Conservation (phyloP, 2,888 invertebrate genomes). For the Aphrophora alni region DNA sequence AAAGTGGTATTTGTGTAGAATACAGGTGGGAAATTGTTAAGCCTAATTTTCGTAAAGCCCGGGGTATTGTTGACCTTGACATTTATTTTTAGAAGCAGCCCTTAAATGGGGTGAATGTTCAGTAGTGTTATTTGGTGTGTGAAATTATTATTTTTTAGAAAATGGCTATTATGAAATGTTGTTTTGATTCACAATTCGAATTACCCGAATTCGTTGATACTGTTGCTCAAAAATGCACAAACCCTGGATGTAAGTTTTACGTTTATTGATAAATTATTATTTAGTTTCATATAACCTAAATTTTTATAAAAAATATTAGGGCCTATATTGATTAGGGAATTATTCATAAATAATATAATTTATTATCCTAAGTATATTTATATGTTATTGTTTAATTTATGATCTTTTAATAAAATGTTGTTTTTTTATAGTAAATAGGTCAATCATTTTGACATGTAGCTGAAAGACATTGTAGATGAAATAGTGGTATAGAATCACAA, state of each 20-base stretch:
- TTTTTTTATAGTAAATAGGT: too few relatives aligned
- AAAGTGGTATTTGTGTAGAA: background rate
- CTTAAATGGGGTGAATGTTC: background rate
- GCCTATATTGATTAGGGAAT: too few relatives aligned
- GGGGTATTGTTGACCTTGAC: background rate
- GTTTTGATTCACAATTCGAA: constrained; percentile 71
- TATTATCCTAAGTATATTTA: too few relatives aligned
- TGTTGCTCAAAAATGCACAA: constrained; percentile 79
- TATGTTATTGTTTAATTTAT: too few relatives aligned
- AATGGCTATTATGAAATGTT: constrained; percentile 78
- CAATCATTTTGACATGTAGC: too few relatives aligned
- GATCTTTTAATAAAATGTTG: too few relatives aligned
- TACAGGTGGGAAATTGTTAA: background rate
- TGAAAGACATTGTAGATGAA: too few relatives aligned
- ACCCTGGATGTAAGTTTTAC: constrained; percentile 79
- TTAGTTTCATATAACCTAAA: background rate
- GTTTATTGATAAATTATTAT: constrained; percentile 4
- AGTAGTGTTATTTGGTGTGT: background rate
- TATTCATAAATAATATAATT: too few relatives aligned
- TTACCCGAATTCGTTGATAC: constrained; percentile 77
- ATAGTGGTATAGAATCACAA: too few relatives aligned
- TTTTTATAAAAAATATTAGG: background rate
- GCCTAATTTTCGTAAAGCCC: background rate
- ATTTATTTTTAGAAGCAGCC: background rate
- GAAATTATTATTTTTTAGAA: background rate